These are phyloP conservation scores for Zosterops hypoxanthus DNA, from an alignment of 2,113 vertebrate genomes.

Conservation along the genomic window DNA sequence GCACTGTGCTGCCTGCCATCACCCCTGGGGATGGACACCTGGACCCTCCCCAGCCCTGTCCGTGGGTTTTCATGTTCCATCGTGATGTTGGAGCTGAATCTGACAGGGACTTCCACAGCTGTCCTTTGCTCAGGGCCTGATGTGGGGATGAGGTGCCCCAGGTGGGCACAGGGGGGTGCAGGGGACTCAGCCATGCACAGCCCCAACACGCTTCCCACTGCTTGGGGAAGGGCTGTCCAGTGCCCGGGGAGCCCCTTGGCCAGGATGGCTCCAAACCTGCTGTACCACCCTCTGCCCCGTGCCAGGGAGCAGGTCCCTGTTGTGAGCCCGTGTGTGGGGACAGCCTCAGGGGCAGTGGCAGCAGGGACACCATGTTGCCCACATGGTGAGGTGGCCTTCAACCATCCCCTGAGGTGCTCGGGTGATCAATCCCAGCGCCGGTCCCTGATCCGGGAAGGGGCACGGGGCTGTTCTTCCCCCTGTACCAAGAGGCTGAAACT, in stretches of 20 bases:
- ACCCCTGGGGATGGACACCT: fast-evolving
- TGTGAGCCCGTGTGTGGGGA: fast-evolving
- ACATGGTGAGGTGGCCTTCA: fast-evolving
- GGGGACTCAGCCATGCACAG: background rate
- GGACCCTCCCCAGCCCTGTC: background rate
- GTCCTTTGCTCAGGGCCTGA: background rate
- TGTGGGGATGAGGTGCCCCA: background rate
- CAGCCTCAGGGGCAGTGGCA: background rate
- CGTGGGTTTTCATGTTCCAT: fast-evolving
- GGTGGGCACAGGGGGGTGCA: fast-evolving
- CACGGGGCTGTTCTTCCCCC: background rate
- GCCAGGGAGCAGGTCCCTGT: background rate
- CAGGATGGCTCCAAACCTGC: background rate
- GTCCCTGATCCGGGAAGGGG: background rate
- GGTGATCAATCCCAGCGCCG: fast-evolving
- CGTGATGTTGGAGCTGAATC: background rate
- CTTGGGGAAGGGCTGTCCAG: background rate
- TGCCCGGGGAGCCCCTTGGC: fast-evolving
- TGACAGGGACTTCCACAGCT: fast-evolving
- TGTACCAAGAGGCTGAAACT: fast-evolving
- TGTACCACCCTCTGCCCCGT: fast-evolving
- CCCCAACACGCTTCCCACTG: fast-evolving
- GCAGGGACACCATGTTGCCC: fast-evolving
- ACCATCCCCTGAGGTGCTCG: fast-evolving
- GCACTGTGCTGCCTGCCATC: background rate